Conservation (phyloP, 2,113 vertebrate genomes). For the Albula goreensis region DNA sequence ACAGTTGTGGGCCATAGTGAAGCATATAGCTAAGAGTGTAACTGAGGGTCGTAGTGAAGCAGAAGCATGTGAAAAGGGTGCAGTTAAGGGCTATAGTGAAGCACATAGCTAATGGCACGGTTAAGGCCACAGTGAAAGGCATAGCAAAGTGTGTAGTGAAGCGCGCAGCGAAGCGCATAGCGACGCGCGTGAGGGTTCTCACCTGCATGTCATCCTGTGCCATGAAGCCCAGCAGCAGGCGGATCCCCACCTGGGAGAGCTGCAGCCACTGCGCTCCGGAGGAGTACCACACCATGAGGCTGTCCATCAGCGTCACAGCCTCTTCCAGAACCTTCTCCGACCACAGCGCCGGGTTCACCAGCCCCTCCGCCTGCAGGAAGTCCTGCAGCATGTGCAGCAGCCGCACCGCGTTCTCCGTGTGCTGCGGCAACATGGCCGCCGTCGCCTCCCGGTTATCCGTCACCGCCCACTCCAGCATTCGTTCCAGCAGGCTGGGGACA, state of each 20-base stretch:
- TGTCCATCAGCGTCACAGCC: constrained; percentile 86
- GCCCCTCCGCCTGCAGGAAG: constrained; percentile 90
- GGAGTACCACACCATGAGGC: constrained; percentile 88
- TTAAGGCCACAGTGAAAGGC: neutral
- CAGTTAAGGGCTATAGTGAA: neutral
- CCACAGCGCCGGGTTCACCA: constrained; percentile 85
- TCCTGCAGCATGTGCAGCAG: constrained; percentile 89
- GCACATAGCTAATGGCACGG: neutral
- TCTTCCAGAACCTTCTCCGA: constrained; percentile 93
- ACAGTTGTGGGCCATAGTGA: neutral
- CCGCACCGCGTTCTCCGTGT: constrained; percentile 89
- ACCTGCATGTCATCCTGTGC: constrained; percentile 90
- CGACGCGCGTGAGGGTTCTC: constrained; percentile 11
- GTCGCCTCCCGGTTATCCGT: constrained; percentile 87
- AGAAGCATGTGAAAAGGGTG: neutral
- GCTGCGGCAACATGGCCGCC: constrained; percentile 69
- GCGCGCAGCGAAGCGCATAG: too few relatives aligned
- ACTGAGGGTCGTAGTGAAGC: neutral
- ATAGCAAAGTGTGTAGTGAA: neutral
- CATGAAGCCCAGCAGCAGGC: constrained; percentile 92
- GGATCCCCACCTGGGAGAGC: constrained; percentile 87
- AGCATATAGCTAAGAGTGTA: neutral
- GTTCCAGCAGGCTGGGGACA: constrained; percentile 89
- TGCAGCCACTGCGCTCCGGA: constrained; percentile 77
- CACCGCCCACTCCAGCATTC: constrained; percentile 92